Conservation (phyloP, 2,797 vertebrate genomes). For the Crenuchus spilurus region DNA sequence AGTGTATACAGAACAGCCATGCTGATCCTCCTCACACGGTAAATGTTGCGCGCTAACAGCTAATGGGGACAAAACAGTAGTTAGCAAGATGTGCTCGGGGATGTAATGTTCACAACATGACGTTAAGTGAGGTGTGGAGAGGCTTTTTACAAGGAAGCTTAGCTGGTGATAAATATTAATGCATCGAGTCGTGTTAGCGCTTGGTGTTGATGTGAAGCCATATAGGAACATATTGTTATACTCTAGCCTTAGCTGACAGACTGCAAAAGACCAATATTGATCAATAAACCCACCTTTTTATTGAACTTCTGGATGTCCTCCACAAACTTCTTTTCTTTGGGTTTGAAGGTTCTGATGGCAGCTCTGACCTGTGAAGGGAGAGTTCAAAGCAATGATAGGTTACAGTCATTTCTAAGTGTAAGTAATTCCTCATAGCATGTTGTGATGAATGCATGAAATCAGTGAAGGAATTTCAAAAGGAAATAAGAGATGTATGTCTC, state of each 20-base stretch:
- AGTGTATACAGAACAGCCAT: constrained; percentile 91
- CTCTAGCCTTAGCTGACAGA: background rate
- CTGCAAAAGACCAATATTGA: background rate
- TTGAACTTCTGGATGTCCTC: constrained; percentile 91
- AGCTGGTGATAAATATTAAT: constrained; percentile 53
- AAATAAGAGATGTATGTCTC: too few species aligned
- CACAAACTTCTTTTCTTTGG: constrained; percentile 83
- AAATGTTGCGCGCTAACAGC: constrained; percentile 93
- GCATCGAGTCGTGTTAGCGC: constrained; percentile 53
- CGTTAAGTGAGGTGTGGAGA: constrained; percentile 67
- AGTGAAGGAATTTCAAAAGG: background rate
- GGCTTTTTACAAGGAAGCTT: constrained; percentile 54
- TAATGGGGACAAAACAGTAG: constrained; percentile 75
- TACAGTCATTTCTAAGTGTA: background rate
- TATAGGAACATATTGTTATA: constrained; percentile 11
- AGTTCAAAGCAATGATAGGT: background rate
- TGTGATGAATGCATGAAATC: background rate
- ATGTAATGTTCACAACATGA: constrained; percentile 69
- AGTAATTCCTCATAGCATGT: background rate
- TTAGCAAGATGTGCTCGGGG: constrained; percentile 68
- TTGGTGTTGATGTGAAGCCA: background rate
- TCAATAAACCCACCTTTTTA: constrained; percentile 86
- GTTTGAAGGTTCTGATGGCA: constrained; percentile 85
- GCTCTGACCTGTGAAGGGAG: constrained; percentile 85
- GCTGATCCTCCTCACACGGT: constrained; percentile 93